Conservation (phyloP, 2,888 invertebrate genomes). For the Coleophora flavipennella region DNA sequence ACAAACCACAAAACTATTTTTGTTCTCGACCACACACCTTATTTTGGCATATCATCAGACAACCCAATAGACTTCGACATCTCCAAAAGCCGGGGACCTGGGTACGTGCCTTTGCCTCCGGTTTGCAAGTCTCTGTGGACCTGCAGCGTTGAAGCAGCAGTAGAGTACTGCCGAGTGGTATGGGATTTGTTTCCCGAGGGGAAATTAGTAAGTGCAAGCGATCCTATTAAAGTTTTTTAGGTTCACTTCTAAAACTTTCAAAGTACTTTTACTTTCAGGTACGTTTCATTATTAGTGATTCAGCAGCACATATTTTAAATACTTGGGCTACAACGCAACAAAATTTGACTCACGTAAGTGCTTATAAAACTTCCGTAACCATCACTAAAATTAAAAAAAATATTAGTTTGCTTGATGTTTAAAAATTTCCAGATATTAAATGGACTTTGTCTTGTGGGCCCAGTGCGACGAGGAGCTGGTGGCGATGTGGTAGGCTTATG, state of each 20-base stretch:
- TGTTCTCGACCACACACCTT: conserved; percentile 94
- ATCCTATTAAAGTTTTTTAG: neutral
- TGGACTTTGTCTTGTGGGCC: conserved; percentile 86
- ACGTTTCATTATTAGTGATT: conserved; percentile 89
- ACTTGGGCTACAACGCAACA: conserved; percentile 89
- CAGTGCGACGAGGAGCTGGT: conserved; percentile 75
- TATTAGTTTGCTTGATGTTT: too few species aligned
- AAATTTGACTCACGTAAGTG: conserved; percentile 87
- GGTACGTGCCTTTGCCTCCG: conserved; percentile 83
- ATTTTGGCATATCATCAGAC: conserved; percentile 89
- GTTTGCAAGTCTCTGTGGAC: conserved; percentile 97
- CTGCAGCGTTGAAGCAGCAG: conserved; percentile 93
- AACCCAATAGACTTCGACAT: conserved; percentile 88
- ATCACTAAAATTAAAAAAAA: too few species aligned
- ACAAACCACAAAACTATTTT: conserved; percentile 96
- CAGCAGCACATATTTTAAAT: conserved; percentile 87
- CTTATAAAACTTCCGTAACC: too few species aligned
- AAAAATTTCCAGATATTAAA: conserved; percentile 78
- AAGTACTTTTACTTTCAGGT: conserved; percentile 67
- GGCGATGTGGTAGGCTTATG: conserved; percentile 85
- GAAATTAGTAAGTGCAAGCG: conserved; percentile 77
- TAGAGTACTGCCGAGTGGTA: conserved; percentile 96
- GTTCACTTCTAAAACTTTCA: neutral
- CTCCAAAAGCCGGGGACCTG: conserved; percentile 77
- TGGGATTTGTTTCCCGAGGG: conserved; percentile 97